Evolutionary conservation across 2,888 invertebrate genomes (phyloP), one percentile per base, ranked within the genome.

Genomic region (Scaptomyza tumidula): DNA sequence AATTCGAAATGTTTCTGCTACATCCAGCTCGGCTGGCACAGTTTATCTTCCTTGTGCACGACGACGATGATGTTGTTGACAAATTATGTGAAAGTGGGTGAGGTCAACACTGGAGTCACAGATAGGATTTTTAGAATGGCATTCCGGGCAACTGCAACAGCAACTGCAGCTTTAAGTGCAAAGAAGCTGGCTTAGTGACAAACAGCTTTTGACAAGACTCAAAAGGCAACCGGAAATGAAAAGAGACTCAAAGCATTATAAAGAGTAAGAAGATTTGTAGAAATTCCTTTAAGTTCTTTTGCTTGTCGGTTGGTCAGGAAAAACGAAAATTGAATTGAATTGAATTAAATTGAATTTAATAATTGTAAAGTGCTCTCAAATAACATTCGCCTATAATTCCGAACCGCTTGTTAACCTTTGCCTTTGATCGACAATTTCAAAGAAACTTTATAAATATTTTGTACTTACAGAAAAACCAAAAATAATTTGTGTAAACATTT

Each of bases 51-150:
- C 58, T 52, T 78, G 56, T 55, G 46, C 49, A 64, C 50, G 11
- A 27, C 11, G 13, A 62, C 59, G 56, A 64, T 56, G 80, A 46
- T 57, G 53, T 52, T 56, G 56, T 61, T 65, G 57, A 64, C 63
- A 64, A 80, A 80, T 80, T 78, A 63, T 64, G 66, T 65, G 75
- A 58, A 57, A 73, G 66, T 62, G 71, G 44, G 37, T 60, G 63
- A 58, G 62, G 71, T 78, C 73, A 61, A 55, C 52, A 19, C 48
- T 31, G 24, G 31, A 69, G 69, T 55, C 61, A 57, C 52, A 53
- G 64, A 64, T 41, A 27, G 33, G 61, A 75, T 57, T 63, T 57
- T 14, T 9, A n/a, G 44, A 44, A 14, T 13, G 41, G 16, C 13
- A 31, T 58, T 58, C 11, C 19, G 6, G 39, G 27, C 10, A n/a